A percentile compares a stretch with the other conserved stretches of the same genome.
These are phyloP conservation scores for Bombus turneri DNA, from an alignment of 1,140 invertebrate species.

Conservation along the genomic window DNA sequence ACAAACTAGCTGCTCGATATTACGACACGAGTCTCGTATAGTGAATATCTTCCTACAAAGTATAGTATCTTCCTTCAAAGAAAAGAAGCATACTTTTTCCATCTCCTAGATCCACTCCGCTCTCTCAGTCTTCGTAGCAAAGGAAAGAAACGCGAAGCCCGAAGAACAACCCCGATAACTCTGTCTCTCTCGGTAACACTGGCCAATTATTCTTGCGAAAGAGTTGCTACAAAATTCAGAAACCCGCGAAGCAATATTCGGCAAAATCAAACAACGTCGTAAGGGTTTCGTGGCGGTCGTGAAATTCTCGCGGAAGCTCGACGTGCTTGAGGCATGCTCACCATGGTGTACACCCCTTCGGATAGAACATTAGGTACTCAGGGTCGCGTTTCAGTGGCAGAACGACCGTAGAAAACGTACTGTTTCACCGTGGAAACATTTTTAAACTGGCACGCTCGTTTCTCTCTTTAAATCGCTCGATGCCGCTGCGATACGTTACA, in stretches of 20 bases:
- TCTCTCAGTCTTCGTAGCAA: no score
- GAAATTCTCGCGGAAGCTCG: conserved; percentile 15
- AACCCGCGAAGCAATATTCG: not conserved
- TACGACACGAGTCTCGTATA: no score
- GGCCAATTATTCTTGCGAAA: not conserved
- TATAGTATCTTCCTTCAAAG: no score
- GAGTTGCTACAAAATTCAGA: no score
- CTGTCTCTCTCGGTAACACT: no score
- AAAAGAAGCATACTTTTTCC: no score
- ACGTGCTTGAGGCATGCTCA: not conserved
- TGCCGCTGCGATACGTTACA: conserved; percentile 68
- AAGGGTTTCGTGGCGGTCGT: not conserved
- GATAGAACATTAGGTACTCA: conserved; percentile 16
- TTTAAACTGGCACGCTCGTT: conserved; percentile 69
- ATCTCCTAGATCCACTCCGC: no score
- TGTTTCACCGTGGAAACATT: conserved; percentile 67
- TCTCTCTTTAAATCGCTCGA: conserved; percentile 72
- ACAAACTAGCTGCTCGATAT: no score
- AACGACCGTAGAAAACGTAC: conserved; percentile 56
- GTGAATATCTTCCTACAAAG: no score
- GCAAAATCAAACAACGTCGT: conserved; percentile 16
- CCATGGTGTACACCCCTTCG: not conserved
- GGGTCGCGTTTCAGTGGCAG: not conserved
- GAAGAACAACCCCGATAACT: no score
- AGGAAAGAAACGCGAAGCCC: no score